Conservation (phyloP, 2,113 vertebrate genomes). For the Brachyistius frenatus region DNA sequence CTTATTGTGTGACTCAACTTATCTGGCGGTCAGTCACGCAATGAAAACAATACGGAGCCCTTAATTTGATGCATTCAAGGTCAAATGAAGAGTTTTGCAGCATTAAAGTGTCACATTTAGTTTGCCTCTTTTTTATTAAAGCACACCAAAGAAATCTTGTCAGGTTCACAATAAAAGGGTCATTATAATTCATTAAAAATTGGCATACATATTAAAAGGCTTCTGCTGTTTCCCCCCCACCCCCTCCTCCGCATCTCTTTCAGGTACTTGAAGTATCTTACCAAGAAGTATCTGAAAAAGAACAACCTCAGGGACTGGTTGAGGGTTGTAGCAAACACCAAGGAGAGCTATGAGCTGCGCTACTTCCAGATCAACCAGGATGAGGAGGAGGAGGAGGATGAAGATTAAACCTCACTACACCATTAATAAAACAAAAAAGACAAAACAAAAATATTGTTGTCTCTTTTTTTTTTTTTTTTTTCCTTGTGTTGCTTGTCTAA, state of each 20-base stretch:
- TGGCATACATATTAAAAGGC: too few relatives aligned
- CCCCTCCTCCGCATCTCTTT: neutral
- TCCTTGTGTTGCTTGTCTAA: neutral
- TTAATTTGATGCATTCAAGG: neutral
- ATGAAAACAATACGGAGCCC: neutral
- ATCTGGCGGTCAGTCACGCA: neutral
- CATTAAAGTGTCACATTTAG: neutral
- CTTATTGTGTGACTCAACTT: neutral
- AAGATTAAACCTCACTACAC: slow-evolving; percentile 86
- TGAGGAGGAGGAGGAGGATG: slow-evolving; percentile 96
- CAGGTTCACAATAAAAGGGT: neutral
- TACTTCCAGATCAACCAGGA: slow-evolving; percentile 99
- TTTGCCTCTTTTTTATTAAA: neutral
- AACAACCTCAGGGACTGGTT: slow-evolving; percentile 96
- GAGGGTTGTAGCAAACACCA: slow-evolving; percentile 95
- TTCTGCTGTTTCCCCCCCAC: too few relatives aligned
- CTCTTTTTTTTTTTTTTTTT: slow-evolving; percentile 8
- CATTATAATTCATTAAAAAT: neutral
- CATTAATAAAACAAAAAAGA: slow-evolving; percentile 81
- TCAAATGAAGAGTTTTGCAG: neutral
- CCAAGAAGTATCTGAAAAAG: slow-evolving; percentile 98
- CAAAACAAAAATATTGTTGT: neutral
- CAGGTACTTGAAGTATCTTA: slow-evolving; percentile 98
- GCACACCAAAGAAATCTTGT: neutral
- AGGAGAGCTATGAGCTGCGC: slow-evolving; percentile 95